Conservation (phyloP, 92 coral and sea anemone genomes). For the Umimayanthus kanabou region DNA sequence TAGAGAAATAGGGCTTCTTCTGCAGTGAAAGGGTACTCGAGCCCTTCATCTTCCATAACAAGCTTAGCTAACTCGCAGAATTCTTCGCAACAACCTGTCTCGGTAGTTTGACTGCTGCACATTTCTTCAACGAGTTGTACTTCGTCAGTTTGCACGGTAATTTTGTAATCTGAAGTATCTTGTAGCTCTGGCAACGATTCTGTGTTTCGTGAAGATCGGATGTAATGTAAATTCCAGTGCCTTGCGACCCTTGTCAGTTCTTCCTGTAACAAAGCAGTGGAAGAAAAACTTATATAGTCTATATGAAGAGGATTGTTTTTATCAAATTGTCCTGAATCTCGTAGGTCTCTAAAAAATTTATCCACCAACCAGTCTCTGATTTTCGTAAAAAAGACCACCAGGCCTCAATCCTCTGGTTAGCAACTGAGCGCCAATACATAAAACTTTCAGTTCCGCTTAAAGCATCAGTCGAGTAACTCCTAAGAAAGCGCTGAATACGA, state of each 20-base stretch:
- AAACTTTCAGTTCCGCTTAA: no score
- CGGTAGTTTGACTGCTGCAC: slow-evolving; percentile 33
- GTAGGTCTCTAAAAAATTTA: slow-evolving; percentile 20
- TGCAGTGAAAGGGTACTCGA: slow-evolving; percentile 18
- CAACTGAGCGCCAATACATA: no score
- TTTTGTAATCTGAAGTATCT: slow-evolving; percentile 14
- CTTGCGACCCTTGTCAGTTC: slow-evolving; percentile 27
- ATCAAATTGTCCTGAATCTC: slow-evolving; percentile 29
- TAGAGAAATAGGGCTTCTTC: slow-evolving; percentile 28
- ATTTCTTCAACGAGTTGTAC: slow-evolving; percentile 21
- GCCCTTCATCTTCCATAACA: slow-evolving; percentile 36
- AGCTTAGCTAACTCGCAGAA: slow-evolving; percentile 35
- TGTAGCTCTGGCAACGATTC: slow-evolving; percentile 25
- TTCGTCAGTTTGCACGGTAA: slow-evolving; percentile 21
- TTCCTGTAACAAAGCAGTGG: slow-evolving; percentile 28
- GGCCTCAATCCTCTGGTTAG: slow-evolving; percentile 24
- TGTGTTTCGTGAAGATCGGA: slow-evolving; percentile 17
- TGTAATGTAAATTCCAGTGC: slow-evolving; percentile 28
- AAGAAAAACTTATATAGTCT: slow-evolving; percentile 21
- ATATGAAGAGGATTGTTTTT: slow-evolving; percentile 14
- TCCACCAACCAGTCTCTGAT: slow-evolving; percentile 21
- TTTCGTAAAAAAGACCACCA: slow-evolving; percentile 9
- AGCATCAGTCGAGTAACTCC: no score
- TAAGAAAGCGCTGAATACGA: slow-evolving; percentile 1
- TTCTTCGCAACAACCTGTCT: slow-evolving; percentile 34